Evolutionary conservation across 2,113 vertebrate species (phyloP).

Genomic region (Dascyllus trimaculatus): DNA sequence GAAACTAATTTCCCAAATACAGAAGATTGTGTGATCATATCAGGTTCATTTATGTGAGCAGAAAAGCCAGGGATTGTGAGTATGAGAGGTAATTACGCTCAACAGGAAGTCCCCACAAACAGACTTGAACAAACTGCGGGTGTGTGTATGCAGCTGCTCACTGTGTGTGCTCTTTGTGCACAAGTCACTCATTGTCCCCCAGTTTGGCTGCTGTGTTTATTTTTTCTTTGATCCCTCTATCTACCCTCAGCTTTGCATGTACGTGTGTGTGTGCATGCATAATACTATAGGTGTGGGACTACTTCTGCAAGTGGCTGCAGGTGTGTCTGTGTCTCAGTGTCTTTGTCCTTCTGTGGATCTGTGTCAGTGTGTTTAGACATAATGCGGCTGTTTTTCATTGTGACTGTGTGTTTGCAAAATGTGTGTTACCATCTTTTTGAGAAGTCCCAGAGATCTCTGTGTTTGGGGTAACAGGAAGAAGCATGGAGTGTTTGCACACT

Average conservation of each 20-base stretch:
- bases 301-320: conserved; percentile 32
- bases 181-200: conserved; percentile 66
- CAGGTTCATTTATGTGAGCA: conserved; percentile 50
- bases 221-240: conserved; percentile 65
- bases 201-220: conserved; percentile 66
- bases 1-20: conserved; percentile 64
- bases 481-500: conserved; percentile 24
- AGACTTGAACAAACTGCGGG: conserved; percentile 63
- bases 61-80: conserved; percentile 55
- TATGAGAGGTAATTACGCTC: conserved; percentile 65
- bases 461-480: conserved; percentile 68
- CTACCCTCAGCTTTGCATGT: conserved; percentile 40
- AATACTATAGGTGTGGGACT: conserved; percentile 17
- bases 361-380: conserved; percentile 57
- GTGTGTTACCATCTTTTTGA: conserved; percentile 51
- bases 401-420: conserved; percentile 47
- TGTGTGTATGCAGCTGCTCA: conserved; percentile 66
- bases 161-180: conserved; percentile 64
- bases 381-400: conserved; percentile 47
- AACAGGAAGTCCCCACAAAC: conserved; percentile 73
- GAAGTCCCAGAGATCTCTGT: conserved; percentile 63
- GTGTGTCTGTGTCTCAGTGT: conserved; percentile 11
- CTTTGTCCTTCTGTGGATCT: conserved; percentile 14
- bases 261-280: conserved; percentile 17
- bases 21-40: conserved; percentile 70